A percentile compares a stretch with the other conserved stretches of the same genome.
Conservation (phyloP, 2,113 vertebrate species). For the Chloropsis hardwickii region DNA sequence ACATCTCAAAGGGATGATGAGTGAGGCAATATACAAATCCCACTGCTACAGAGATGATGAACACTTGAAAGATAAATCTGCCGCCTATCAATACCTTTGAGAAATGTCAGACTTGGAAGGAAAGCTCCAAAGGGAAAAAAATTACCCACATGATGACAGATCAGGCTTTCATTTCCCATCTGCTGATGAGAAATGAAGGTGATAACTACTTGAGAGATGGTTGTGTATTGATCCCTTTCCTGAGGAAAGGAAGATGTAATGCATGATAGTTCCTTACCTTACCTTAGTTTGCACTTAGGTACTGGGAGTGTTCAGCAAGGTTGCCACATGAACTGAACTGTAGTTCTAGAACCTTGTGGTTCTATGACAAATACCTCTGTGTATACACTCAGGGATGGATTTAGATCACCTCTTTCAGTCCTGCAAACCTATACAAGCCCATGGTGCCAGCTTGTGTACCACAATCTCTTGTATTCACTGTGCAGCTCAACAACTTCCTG, state of each 20-base stretch:
- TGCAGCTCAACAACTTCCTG: background rate
- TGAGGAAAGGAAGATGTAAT: background rate
- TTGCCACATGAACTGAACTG: background rate
- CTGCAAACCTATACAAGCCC: background rate
- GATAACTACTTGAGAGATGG: background rate
- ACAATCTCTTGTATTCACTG: background rate
- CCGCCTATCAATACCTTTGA: background rate
- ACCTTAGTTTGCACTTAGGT: background rate
- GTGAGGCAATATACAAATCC: background rate
- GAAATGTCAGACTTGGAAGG: constrained; percentile 13
- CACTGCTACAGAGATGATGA: background rate
- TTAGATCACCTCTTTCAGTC: background rate
- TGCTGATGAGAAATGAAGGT: background rate
- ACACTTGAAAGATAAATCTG: background rate
- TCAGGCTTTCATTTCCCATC: background rate
- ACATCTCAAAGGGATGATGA: background rate
- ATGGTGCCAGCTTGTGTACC: background rate
- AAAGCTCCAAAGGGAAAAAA: background rate
- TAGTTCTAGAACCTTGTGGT: background rate
- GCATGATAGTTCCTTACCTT: background rate
- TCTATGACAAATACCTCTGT: background rate
- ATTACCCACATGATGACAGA: background rate
- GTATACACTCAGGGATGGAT: background rate
- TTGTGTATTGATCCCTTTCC: background rate
- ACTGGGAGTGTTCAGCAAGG: background rate